Evolutionary conservation across 2,888 invertebrate genomes (phyloP).

Genomic region (Polyploca ridens): DNA sequence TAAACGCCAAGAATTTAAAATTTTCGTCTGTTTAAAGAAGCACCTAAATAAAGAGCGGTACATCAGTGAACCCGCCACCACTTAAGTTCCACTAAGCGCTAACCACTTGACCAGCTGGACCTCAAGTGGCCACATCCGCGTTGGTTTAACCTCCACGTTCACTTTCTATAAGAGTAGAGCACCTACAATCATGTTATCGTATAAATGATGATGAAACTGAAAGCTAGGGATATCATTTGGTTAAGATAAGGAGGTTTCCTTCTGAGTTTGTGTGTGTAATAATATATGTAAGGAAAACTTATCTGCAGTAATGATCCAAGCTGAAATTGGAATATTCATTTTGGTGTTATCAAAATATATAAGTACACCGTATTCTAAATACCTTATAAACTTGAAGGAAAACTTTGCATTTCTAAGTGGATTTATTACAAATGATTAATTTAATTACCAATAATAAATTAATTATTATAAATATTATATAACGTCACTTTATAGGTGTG

Average conservation of each 20-base stretch:
- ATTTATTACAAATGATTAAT: neutral
- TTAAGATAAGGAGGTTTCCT: neutral
- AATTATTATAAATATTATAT: neutral
- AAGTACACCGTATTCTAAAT: too few species aligned
- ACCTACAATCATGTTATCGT: conserved; percentile 9
- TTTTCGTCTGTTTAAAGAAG: neutral
- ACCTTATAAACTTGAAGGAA: neutral
- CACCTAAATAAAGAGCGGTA: conserved; percentile 7
- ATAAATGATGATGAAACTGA: conserved; percentile 47
- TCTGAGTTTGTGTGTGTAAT: neutral
- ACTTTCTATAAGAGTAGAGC: conserved; percentile 52
- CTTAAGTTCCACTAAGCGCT: conserved; percentile 23
- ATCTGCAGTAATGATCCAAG: too few species aligned
- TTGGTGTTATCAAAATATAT: too few species aligned
- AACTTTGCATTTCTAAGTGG: neutral
- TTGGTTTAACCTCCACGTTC: conserved; percentile 38
- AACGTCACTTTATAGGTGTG: neutral
- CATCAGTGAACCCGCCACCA: conserved; percentile 17
- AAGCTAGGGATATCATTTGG: conserved; percentile 32
- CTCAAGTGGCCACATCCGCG: conserved; percentile 51
- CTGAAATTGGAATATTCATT: too few species aligned
- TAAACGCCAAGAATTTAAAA: neutral
- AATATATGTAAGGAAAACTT: neutral
- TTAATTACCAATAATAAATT: neutral
- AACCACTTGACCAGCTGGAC: conserved; percentile 46